A percentile compares a stretch with the other conserved stretches of the same genome.
phyloP scores from a whole-genome alignment of 2,888 invertebrate genomes.

The Encarsia formosa region DNA sequence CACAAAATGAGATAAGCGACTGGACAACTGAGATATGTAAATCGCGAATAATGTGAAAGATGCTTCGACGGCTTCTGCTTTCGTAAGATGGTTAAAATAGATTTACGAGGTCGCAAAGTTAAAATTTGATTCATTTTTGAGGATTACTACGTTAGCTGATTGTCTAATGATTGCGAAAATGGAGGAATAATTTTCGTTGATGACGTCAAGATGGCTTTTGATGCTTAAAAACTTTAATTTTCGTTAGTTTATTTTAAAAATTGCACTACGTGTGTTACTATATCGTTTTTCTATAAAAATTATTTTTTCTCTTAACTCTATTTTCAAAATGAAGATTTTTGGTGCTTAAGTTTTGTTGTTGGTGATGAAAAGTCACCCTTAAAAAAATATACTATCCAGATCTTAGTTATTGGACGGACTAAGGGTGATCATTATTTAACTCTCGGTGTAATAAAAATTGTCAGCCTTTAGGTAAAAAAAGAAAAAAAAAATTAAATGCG shows the following conservation, averaged over 20 bases:
- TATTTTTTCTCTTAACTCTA: no score
- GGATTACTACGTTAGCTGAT: constrained; percentile 4
- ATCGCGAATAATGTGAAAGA: constrained; percentile 29
- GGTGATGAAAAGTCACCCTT: constrained; percentile 19
- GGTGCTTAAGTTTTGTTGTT: no score
- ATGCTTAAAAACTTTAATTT: no score
- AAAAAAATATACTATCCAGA: constrained; percentile 22
- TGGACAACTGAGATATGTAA: constrained; percentile 34
- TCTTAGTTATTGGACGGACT: constrained; percentile 23
- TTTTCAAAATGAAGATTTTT: background rate
- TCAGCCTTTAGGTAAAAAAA: constrained; percentile 11
- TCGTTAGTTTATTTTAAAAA: no score
- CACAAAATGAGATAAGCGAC: constrained; percentile 31
- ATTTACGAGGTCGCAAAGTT: constrained; percentile 29
- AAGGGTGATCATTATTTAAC: constrained; percentile 13
- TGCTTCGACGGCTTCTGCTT: constrained; percentile 25
- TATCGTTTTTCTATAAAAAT: constrained; percentile 10
- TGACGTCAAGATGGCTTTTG: no score
- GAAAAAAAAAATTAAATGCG: constrained; percentile 12
- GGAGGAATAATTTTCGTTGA: no score
- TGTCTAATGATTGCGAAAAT: constrained; percentile 11
- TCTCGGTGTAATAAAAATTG: background rate
- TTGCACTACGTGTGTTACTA: no score
- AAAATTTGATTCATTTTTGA: background rate
- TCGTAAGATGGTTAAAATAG: constrained; percentile 16